These are phyloP conservation scores for Eulemur macaco DNA, from an alignment of 2,113 vertebrate genomes.

Conservation along the genomic window DNA sequence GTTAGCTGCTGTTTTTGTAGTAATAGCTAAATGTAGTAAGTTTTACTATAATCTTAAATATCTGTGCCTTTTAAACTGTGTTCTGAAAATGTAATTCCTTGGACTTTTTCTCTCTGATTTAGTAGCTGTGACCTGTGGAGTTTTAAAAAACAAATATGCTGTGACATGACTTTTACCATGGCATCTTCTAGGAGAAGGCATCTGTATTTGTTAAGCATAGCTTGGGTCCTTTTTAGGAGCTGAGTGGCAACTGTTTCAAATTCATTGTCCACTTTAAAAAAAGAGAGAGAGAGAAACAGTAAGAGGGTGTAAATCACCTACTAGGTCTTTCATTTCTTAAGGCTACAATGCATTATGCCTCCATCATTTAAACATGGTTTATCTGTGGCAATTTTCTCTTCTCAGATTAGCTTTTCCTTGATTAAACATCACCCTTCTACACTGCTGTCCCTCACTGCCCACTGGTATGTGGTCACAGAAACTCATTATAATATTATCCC, in stretches of 20 bases:
- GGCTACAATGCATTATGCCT: background rate
- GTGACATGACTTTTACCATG: constrained; percentile 87
- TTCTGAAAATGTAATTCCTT: background rate
- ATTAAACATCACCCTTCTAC: background rate
- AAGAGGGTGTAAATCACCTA: constrained; percentile 15
- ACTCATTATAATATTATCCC: background rate
- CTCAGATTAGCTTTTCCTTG: background rate
- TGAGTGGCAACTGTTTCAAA: constrained; percentile 94
- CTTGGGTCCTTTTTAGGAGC: constrained; percentile 93
- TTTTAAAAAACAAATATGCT: background rate
- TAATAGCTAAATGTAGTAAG: background rate
- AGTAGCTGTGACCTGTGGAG: background rate
- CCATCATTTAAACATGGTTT: background rate
- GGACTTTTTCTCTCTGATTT: background rate
- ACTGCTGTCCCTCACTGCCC: background rate
- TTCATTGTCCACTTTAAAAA: constrained; percentile 91
- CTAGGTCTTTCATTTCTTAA: background rate
- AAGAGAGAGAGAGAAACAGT: constrained; percentile 66
- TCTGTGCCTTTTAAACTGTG: background rate
- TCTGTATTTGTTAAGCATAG: constrained; percentile 98
- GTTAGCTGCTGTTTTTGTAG: background rate
- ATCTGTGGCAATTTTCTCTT: background rate
- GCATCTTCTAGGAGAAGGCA: constrained; percentile 96
- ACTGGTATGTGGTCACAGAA: background rate
- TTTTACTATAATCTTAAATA: background rate